Evolutionary conservation across 2,888 invertebrate genomes (phyloP).

Genomic region (Lypha dubia): DNA sequence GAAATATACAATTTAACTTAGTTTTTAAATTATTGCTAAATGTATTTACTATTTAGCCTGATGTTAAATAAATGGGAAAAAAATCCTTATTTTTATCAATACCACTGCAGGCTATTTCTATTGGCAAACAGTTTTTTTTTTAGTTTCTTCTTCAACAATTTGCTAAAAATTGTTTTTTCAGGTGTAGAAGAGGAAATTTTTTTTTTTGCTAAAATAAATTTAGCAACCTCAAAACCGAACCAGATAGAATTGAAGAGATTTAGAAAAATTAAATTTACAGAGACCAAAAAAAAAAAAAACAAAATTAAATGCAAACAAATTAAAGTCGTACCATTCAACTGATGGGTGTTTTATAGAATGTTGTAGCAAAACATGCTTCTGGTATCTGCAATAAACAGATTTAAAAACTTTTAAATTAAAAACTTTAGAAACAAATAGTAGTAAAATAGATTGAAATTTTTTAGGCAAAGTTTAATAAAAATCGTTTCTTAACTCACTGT

Average conservation of each 20-base stretch:
- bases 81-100: neutral
- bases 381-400: neutral
- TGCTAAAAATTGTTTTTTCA: neutral
- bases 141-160: conserved; percentile 23
- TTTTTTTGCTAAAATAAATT: conserved; percentile 24
- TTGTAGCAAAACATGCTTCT: neutral
- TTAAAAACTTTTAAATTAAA: neutral
- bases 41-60: neutral
- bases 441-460: neutral
- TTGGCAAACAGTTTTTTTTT: conserved; percentile 9
- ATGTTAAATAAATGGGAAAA: neutral
- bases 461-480: neutral
- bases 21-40: neutral
- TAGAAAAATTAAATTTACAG: conserved; percentile 2
- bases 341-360: conserved; percentile 44
- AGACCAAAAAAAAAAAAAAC: conserved; percentile 22
- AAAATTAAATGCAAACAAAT: conserved; percentile 41
- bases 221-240: conserved; percentile 41
- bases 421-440: neutral
- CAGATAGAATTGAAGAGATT: conserved; percentile 4
- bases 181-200: neutral
- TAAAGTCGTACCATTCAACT: conserved; percentile 36
- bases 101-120: neutral
- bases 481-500: neutral
- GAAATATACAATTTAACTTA: neutral